A percentile compares a stretch with the other conserved stretches of the same genome.
Evolutionary conservation across 1,140 invertebrate species (phyloP).

Genomic region (Brachystomella parvula): DNA sequence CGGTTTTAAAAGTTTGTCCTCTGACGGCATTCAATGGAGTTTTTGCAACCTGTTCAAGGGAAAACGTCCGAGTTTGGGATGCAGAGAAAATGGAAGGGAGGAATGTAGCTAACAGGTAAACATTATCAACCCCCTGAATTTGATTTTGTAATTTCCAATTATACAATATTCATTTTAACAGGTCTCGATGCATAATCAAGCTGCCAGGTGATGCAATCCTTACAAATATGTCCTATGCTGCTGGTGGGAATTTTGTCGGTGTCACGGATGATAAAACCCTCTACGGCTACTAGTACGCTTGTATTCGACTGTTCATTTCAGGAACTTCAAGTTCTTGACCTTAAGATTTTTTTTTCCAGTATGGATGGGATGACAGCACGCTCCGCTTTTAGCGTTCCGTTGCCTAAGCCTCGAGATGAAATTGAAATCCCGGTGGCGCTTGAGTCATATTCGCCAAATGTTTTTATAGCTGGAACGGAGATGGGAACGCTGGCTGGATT

Average conservation of each 20-base stretch:
- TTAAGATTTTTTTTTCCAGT: conserved; percentile 10
- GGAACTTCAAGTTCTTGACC: not conserved
- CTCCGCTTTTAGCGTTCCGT: conserved; percentile 25
- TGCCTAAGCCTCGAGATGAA: conserved; percentile 23
- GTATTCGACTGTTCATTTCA: not conserved
- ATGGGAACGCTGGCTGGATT: conserved; percentile 31
- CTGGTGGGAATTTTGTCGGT: conserved; percentile 33
- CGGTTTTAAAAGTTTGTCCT: conserved; percentile 51
- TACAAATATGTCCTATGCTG: conserved; percentile 32
- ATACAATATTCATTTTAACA: conserved; percentile 24
- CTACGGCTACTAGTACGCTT: conserved; percentile 30
- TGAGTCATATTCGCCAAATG: conserved; percentile 33
- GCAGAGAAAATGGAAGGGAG: conserved; percentile 62
- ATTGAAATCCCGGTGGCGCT: conserved; percentile 31
- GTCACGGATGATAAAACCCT: conserved; percentile 34
- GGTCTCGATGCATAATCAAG: conserved; percentile 47
- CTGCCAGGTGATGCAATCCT: conserved; percentile 41
- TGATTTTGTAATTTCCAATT: not conserved
- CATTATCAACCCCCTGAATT: not conserved
- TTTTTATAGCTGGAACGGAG: conserved; percentile 36
- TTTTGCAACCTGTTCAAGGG: conserved; percentile 74
- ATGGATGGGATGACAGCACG: conserved; percentile 35
- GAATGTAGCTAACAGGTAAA: conserved; percentile 46
- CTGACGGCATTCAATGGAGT: conserved; percentile 41
- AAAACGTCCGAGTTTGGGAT: conserved; percentile 85